Conservation (phyloP, 2,888 invertebrate genomes). For the Drosophila affinis region DNA sequence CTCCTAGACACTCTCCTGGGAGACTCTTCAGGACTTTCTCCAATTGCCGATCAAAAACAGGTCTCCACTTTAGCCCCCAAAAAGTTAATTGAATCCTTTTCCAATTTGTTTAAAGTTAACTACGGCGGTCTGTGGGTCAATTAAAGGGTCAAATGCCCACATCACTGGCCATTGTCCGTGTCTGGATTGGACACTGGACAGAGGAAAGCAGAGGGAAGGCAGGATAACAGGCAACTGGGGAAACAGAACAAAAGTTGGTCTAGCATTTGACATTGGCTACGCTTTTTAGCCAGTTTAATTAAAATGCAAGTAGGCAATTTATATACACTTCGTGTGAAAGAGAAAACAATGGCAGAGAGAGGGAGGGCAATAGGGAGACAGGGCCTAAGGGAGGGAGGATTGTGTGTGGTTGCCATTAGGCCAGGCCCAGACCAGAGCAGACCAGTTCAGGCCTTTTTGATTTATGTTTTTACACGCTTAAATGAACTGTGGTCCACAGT, state of each 20-base stretch:
- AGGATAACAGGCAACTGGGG: not conserved
- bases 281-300: slow-evolving; percentile 76
- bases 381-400: slow-evolving; percentile 5
- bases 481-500: slow-evolving; percentile 66
- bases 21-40: not conserved
- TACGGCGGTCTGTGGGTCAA: slow-evolving; percentile 76
- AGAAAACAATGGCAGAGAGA: slow-evolving; percentile 11
- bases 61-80: not conserved
- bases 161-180: slow-evolving; percentile 61
- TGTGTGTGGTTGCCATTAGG: slow-evolving; percentile 59
- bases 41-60: not conserved
- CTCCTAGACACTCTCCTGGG: too few relatives aligned
- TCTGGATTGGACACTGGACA: not conserved
- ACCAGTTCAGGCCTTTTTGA: slow-evolving; percentile 58
- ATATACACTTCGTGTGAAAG: slow-evolving; percentile 71
- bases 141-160: slow-evolving; percentile 73
- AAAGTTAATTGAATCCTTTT: slow-evolving; percentile 54
- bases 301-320: slow-evolving; percentile 79
- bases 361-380: not conserved
- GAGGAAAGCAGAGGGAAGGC: not conserved
- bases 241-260: slow-evolving; percentile 27
- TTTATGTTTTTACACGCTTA: slow-evolving; percentile 77
- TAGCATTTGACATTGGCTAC: slow-evolving; percentile 67
- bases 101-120: slow-evolving; percentile 70
- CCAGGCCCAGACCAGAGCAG: slow-evolving; percentile 44